phyloP scores from a whole-genome alignment of 2,888 invertebrate species.

The Masnerella sp. region DNA sequence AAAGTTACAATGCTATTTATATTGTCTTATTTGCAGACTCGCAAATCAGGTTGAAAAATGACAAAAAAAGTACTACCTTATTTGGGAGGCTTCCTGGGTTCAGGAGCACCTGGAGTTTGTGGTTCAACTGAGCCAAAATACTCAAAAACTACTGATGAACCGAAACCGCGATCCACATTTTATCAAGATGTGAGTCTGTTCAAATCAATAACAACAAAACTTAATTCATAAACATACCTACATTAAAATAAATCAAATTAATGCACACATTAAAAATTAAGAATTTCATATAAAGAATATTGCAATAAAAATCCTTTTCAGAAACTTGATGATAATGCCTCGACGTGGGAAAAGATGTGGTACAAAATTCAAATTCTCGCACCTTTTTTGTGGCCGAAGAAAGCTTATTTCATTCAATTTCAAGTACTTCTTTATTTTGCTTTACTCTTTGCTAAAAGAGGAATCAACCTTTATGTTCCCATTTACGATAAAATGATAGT shows the following conservation, averaged over 20 bases:
- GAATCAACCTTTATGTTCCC: constrained; percentile 94
- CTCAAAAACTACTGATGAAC: constrained; percentile 64
- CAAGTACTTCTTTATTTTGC: constrained; percentile 89
- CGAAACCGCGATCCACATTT: constrained; percentile 66
- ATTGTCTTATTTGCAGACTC: constrained; percentile 79
- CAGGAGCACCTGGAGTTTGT: constrained; percentile 91
- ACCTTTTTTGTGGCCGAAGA: constrained; percentile 97
- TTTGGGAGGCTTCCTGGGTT: constrained; percentile 86
- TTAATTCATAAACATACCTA: too few relatives aligned
- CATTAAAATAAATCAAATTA: too few relatives aligned
- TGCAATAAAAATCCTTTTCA: too few relatives aligned
- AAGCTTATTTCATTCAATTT: constrained; percentile 86
- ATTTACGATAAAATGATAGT: constrained; percentile 94
- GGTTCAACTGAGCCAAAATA: constrained; percentile 64
- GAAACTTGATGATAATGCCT: constrained; percentile 80
- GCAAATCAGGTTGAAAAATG: constrained; percentile 93
- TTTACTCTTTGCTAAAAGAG: constrained; percentile 87
- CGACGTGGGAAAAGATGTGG: constrained; percentile 89
- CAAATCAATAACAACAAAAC: too few relatives aligned
- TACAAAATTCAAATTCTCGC: constrained; percentile 87
- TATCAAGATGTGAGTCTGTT: constrained; percentile 73
- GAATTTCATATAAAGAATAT: too few relatives aligned
- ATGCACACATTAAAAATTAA: too few relatives aligned
- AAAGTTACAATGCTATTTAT: too few relatives aligned
- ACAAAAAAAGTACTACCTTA: constrained; percentile 90